Percentiles rank a stretch among this genome's conserved stretches.
These are phyloP conservation scores for Amphilophus citrinellus DNA, from an alignment of 2,113 vertebrate genomes.

Conservation along the genomic window DNA sequence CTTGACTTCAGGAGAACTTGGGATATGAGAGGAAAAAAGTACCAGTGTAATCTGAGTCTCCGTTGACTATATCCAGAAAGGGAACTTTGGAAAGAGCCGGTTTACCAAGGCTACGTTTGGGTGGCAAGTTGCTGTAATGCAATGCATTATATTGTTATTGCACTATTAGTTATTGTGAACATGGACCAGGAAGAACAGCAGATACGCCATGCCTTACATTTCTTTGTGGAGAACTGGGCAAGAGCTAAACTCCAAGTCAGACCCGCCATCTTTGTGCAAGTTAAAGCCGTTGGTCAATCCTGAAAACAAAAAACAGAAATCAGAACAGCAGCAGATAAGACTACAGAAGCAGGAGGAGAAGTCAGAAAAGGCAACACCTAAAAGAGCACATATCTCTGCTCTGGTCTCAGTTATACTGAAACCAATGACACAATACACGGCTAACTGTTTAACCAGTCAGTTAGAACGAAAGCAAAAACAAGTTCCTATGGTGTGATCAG, in stretches of 20 bases:
- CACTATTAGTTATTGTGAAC: neutral
- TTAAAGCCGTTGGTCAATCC: slow-evolving; percentile 91
- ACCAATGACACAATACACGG: neutral
- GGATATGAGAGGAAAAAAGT: neutral
- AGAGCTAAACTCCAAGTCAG: slow-evolving; percentile 87
- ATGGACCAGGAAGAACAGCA: neutral
- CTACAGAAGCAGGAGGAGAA: neutral
- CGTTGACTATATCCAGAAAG: slow-evolving; percentile 90
- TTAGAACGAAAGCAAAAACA: neutral
- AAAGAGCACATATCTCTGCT: neutral
- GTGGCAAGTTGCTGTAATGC: slow-evolving; percentile 83
- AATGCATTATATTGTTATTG: neutral
- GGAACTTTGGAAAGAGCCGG: slow-evolving; percentile 94
- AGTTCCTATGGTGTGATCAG: neutral
- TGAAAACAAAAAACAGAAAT: slow-evolving; percentile 67
- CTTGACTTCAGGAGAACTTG: neutral
- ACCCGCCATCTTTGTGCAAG: slow-evolving; percentile 84
- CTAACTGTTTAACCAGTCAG: neutral
- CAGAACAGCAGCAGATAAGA: neutral
- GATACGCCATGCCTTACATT: slow-evolving; percentile 79
- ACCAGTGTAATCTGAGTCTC: slow-evolving; percentile 87
- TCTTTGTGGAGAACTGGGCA: slow-evolving; percentile 85
- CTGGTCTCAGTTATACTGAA: neutral
- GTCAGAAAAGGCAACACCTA: neutral
- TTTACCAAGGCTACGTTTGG: slow-evolving; percentile 93